Conservation (phyloP, 1,140 invertebrate species). For the Chlorops oryzae region DNA sequence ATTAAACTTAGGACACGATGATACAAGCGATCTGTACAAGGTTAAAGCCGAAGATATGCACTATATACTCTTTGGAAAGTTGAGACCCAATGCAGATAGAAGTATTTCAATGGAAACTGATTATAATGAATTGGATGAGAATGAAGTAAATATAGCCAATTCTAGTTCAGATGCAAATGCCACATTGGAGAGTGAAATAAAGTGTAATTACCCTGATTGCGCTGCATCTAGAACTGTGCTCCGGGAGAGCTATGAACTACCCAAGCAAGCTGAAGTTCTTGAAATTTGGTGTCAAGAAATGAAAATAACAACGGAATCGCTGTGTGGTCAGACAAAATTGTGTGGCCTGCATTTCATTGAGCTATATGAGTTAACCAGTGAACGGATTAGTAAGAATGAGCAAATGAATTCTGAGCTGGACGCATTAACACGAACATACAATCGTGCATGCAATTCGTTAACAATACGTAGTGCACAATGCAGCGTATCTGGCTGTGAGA, state of each 20-base stretch:
- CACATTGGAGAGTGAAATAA: not conserved
- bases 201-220: constrained; percentile 8
- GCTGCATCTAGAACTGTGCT: constrained; percentile 10
- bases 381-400: constrained; percentile 1
- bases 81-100: not conserved
- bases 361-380: constrained; percentile 4
- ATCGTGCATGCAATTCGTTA: constrained; percentile 7
- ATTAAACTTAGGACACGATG: constrained; percentile 33
- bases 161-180: not conserved
- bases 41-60: constrained; percentile 35
- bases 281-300: constrained; percentile 10
- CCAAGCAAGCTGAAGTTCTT: constrained; percentile 3
- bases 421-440: constrained; percentile 1
- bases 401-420: constrained; percentile 1
- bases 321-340: constrained; percentile 1
- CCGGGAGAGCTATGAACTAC: constrained; percentile 11
- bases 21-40: constrained; percentile 31
- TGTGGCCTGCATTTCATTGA: constrained; percentile 15
- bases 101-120: no score
- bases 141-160: not conserved
- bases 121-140: constrained; percentile 14
- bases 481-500: constrained; percentile 6
- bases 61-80: constrained; percentile 3
- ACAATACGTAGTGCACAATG: constrained; percentile 10
- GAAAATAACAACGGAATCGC: constrained; percentile 1